A percentile compares a stretch with the other conserved stretches of the same genome.
These are phyloP conservation scores for Lampropteryx suffumata DNA, from an alignment of 2,888 invertebrate species.

Conservation along the genomic window DNA sequence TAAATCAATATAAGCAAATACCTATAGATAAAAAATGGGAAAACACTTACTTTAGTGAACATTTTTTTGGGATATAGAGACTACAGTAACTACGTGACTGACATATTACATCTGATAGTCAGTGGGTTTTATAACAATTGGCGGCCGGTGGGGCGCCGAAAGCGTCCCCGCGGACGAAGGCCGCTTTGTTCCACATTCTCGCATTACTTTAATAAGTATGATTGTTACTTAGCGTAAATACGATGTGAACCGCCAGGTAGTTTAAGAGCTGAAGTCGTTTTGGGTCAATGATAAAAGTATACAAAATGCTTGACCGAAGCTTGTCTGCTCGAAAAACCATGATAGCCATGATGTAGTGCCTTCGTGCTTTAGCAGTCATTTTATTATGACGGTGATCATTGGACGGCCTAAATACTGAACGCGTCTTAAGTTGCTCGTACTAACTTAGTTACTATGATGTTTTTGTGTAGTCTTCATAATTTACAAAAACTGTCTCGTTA, in stretches of 20 bases:
- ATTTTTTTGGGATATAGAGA: constrained; percentile 72
- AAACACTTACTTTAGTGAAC: constrained; percentile 71
- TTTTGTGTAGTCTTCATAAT: too few relatives aligned
- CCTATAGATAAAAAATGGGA: too few relatives aligned
- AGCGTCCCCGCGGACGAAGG: constrained; percentile 68
- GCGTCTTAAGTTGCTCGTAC: too few relatives aligned
- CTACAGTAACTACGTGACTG: constrained; percentile 73
- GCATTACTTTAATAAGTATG: constrained; percentile 65
- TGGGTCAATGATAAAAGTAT: too few relatives aligned
- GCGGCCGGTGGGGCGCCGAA: constrained; percentile 71
- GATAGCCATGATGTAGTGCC: too few relatives aligned
- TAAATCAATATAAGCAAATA: too few relatives aligned
- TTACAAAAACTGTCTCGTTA: background rate
- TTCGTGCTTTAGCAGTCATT: too few relatives aligned
- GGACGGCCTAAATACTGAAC: too few relatives aligned
- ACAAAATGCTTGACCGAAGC: too few relatives aligned
- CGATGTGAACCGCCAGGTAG: constrained; percentile 64
- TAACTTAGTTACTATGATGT: too few relatives aligned
- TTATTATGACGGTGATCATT: too few relatives aligned
- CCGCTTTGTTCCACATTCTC: constrained; percentile 76
- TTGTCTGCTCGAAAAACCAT: too few relatives aligned
- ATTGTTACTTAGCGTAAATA: constrained; percentile 71
- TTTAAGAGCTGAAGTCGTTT: constrained; percentile 28
- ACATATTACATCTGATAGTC: constrained; percentile 70
- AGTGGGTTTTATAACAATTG: constrained; percentile 78